Conservation (phyloP, 2,113 vertebrate species). For the Empidonax alnorum region DNA sequence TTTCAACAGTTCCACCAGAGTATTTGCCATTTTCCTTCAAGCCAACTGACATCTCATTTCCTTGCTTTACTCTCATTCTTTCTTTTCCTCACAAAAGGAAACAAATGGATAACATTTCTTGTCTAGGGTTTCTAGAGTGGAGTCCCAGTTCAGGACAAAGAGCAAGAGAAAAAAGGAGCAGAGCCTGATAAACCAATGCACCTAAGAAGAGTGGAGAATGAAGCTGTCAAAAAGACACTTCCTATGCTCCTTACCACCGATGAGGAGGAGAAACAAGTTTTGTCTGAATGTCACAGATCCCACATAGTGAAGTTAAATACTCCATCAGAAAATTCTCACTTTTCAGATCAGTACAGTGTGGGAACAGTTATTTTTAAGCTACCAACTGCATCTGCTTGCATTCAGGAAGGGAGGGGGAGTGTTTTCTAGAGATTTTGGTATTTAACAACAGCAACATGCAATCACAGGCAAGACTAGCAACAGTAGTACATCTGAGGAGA, state of each 20-base stretch:
- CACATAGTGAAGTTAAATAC: neutral
- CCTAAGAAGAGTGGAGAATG: neutral
- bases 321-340: neutral
- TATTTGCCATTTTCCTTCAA: neutral
- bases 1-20: neutral
- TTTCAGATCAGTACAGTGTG: neutral
- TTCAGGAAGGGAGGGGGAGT: neutral
- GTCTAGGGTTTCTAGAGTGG: neutral
- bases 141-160: neutral
- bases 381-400: slow-evolving; percentile 6
- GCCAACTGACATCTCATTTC: neutral
- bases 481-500: neutral
- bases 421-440: neutral
- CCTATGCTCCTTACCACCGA: neutral
- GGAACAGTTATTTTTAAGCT: neutral
- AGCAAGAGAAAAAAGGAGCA: neutral
- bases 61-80: neutral
- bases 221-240: neutral
- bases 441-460: neutral
- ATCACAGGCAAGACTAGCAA: neutral
- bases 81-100: neutral
- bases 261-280: slow-evolving; percentile 1
- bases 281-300: neutral
- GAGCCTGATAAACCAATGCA: neutral
- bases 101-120: neutral